phyloP scores from a whole-genome alignment of 2,797 vertebrate genomes.

The Numenius phaeopus region DNA sequence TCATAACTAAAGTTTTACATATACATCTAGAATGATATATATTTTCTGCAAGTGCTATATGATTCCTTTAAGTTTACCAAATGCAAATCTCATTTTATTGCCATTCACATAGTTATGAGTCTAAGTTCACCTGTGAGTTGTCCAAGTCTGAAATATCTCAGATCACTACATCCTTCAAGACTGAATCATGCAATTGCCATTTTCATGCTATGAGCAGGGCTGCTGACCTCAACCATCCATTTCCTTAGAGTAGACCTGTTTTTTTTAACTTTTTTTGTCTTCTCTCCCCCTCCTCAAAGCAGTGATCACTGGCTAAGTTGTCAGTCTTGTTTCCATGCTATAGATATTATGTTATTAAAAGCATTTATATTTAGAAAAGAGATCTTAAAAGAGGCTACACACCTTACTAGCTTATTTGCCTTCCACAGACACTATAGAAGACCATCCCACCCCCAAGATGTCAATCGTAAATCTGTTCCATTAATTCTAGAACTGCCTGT shows the following conservation, averaged over 20 bases:
- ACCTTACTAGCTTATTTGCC: not conserved
- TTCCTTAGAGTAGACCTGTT: not conserved
- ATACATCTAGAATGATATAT: not conserved
- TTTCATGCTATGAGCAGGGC: not conserved
- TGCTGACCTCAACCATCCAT: not conserved
- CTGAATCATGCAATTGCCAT: not conserved
- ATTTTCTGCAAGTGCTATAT: not conserved
- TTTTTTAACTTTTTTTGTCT: not conserved
- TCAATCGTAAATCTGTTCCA: not conserved
- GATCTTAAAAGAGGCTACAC: not conserved
- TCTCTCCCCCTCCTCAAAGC: not conserved
- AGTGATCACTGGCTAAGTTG: not conserved
- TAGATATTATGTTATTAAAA: not conserved
- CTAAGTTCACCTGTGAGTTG: not conserved
- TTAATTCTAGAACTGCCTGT: not conserved
- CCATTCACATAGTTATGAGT: not conserved
- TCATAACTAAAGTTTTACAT: not conserved
- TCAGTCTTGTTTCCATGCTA: not conserved
- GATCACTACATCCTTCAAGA: not conserved
- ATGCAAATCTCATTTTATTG: not conserved
- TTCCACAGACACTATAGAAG: not conserved
- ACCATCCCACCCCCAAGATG: not conserved
- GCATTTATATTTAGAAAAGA: not conserved
- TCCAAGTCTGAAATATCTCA: not conserved
- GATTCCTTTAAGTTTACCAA: not conserved